These are phyloP conservation scores for Melanotaenia parkinsoni DNA, from an alignment of 2,797 vertebrate genomes.

Conservation along the genomic window DNA sequence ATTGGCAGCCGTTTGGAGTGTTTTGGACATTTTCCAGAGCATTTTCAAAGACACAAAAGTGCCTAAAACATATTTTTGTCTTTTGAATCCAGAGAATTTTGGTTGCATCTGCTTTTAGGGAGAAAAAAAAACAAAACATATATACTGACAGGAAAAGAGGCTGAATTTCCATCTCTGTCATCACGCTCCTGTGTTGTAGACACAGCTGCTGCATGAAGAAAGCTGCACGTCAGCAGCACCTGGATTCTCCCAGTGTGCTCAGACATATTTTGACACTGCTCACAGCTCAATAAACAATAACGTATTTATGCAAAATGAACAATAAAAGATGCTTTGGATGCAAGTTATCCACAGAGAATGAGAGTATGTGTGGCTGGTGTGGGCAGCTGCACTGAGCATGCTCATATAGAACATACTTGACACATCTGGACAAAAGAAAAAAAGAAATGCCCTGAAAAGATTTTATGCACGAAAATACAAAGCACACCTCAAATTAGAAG, in stretches of 20 bases:
- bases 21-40: not conserved
- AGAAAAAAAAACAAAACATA: not conserved
- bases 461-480: not conserved
- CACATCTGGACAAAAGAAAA: not conserved
- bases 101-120: conserved; percentile 2
- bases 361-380: not conserved
- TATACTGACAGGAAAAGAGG: conserved; percentile 10
- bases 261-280: conserved; percentile 33
- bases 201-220: conserved; percentile 4
- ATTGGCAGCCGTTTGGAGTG: not conserved
- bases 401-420: not conserved
- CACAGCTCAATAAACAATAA: conserved; percentile 48
- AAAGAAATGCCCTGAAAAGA: not conserved
- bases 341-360: not conserved
- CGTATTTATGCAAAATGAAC: conserved; percentile 7
- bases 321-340: not conserved
- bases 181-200: not conserved
- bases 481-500: not conserved
- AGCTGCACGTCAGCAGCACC: conserved; percentile 36
- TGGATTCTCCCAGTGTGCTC: conserved; percentile 25
- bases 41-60: not conserved
- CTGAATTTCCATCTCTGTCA: conserved; percentile 6
- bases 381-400: not conserved
- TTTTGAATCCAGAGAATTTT: conserved; percentile 7
- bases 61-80: not conserved